Percentiles rank a stretch among this genome's conserved stretches.
Evolutionary conservation across 2,113 vertebrate genomes (phyloP).

Genomic region (Sapayoa aenigma): DNA sequence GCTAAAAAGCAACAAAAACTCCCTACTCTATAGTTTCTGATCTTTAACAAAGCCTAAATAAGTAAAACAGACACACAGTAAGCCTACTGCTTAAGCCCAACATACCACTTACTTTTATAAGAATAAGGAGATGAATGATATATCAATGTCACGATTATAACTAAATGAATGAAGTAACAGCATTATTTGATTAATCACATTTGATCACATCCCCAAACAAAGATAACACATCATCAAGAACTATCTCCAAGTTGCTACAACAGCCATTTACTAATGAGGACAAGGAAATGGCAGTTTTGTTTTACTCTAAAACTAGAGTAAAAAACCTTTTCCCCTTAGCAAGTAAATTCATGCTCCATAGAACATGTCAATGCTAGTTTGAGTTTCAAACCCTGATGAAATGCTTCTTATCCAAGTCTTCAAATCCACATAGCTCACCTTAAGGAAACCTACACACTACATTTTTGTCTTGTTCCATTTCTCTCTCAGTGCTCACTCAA

Average conservation of each 20-base stretch:
- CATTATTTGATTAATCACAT: not conserved
- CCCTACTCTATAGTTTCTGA: not conserved
- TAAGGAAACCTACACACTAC: not conserved
- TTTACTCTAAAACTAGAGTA: not conserved
- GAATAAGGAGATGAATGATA: not conserved
- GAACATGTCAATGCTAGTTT: not conserved
- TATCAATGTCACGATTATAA: not conserved
- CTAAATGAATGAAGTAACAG: not conserved
- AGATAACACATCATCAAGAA: not conserved
- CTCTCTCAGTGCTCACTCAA: not conserved
- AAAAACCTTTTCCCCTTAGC: not conserved
- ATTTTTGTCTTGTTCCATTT: not conserved
- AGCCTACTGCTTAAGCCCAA: not conserved
- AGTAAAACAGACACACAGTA: not conserved
- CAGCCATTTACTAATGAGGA: not conserved
- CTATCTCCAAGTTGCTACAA: not conserved
- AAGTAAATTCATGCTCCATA: not conserved
- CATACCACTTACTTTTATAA: not conserved
- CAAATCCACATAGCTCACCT: not conserved
- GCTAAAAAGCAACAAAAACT: fast-evolving
- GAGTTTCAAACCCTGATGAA: not conserved
- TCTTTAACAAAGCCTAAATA: not conserved
- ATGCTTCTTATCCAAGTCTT: not conserved
- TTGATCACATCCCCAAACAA: not conserved
- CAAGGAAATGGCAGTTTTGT: not conserved